Base-by-base conservation (phyloP, 1,140 invertebrate species). In the Drosophila melanica region DNA sequence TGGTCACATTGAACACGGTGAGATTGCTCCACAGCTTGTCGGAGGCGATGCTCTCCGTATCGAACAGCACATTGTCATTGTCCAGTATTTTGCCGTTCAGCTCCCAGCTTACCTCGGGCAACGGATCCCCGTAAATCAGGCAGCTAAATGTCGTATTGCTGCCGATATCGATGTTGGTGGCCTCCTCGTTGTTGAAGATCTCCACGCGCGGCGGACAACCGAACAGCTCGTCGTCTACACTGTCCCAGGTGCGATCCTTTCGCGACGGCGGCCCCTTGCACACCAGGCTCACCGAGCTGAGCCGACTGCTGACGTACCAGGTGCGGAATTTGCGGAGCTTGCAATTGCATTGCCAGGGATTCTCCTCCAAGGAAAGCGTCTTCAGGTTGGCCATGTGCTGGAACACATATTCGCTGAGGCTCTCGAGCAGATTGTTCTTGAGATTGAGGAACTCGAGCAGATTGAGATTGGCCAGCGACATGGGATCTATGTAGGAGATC, bases 311-410 rank as follows among this genome's bases (percentile, higher is more conserved):
- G 63, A 97, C 93, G 79, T 97, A 94, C 96, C 97, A 98, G 59
- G 94, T 94, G 23, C 96, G 94, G 73, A 98, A 96, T 14, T 95
- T 95, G 51, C 96, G 94, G 50, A 98, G 91, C 51, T 95, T 94
- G 92, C 97, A 98, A 85, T 98, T 97, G 91, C 97, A 98, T 69
- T 93, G 93, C 97, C 97, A 98, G 12, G 95, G 96, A 90, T 98
- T 98, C n/a, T 96, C 95, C 66, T 97, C 95, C 27, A 98, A 91
- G 5, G 94, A 94, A 3, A 98, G 92, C 0, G 96, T 96, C 92
- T 97, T 97, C 14, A 98, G 90, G 58, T 94, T 94, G 23, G 93
- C 92, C 64, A 96, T 93, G 50, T 94, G 94, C 78, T 94, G 92
- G 78, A 97, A 95, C 12, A 95, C 93, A 35, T 93, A 93, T 51